Base-by-base conservation (phyloP, 2,888 invertebrate genomes). In the Chorisops tibialis region DNA sequence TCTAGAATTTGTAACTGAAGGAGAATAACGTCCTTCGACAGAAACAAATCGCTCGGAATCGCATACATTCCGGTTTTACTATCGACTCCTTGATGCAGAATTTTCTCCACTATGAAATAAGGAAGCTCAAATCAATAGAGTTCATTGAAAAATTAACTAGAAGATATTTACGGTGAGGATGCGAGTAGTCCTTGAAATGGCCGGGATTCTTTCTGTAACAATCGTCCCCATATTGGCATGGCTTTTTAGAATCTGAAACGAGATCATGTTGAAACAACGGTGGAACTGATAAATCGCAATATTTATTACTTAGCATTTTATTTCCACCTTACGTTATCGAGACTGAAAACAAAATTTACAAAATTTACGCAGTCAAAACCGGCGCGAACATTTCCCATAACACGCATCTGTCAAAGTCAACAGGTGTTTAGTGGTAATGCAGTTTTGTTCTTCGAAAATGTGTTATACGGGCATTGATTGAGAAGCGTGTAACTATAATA, bases 201-300 rank as follows among this genome's bases (percentile, higher is more conserved):
- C 87, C 84, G 1, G 91, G 91, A 79, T 93, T 94, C 70, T 86
- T 84, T 58, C 95, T 82, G 71, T 89, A 94, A 72, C 95, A 95
- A 68, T 83, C 84, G 24, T 85, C 84, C 6, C 86, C 88, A 75
- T 89, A 93, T 14, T 84, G 86, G 74, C 94, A 95, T 63, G 79
- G 77, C 66, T 81, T 83, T 69, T 80, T 82, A 37, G 72, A 71
- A 16, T 43, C 59, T 63, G 51, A 4, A 52, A 61, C 3, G 30
- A 30, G 9, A 30, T 30, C 9, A 30, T 30, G 7, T 30, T 30
- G 7, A 9, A 9, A 30, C 30, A 30, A 9, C 30, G 30, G 9
- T n/a, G n/a, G 30, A 30, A 30, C 30, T n/a, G n/a, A n/a, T n/a
- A n/a, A n/a, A n/a, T n/a, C n/a, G n/a, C n/a, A n/a, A n/a, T n/a